Evolutionary conservation across 2,113 vertebrate genomes (phyloP), one percentile per base, ranked within the genome.

Genomic region (Cairina moschata): DNA sequence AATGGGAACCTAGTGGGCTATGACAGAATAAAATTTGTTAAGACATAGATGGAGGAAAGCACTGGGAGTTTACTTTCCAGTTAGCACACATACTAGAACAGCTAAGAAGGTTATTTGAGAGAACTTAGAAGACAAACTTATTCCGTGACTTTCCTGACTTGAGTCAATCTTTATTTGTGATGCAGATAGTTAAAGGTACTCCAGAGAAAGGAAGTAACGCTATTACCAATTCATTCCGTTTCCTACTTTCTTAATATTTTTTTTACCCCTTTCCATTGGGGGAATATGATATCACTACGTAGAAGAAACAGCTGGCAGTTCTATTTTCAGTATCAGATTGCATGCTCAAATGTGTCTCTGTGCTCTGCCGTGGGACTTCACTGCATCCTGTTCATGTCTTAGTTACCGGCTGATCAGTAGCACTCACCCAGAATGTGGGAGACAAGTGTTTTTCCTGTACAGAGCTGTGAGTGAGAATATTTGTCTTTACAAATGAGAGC

Each of bases 21-120:
- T 31, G 63, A 85, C 79, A 81, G 66, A 94, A 83, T 71, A 48
- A 93, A 91, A 88, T 79, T 26, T 80, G 25, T 88, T 81, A 69
- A 86, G 67, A 90, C 55, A 20, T 69, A 78, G 73, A 91, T 77
- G 71, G 55, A 80, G 50, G 40, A 87, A 82, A 83, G 67, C 38
- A 68, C 4, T 52, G 28, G 44, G 73, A 71, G 21, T 68, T 93
- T 85, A 22, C 31, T 83, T 95, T 67, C 23, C 65, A 62, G 12
- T 52, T 85, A 48, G 82, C 31, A 31, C 17, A 13, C 6, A 0
- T 91, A 69, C 48, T 91, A 58, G 59, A 40, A 63, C 32, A 83
- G 44, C 44, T 66, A 38, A 65, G 65, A 55, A 83, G 18, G 63
- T 40, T 85, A 22, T 25, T 72, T 52, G 26, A 17, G 58, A 90